Conservation (phyloP, 64 coral and sea anemone genomes). For the Porites australiensis region DNA sequence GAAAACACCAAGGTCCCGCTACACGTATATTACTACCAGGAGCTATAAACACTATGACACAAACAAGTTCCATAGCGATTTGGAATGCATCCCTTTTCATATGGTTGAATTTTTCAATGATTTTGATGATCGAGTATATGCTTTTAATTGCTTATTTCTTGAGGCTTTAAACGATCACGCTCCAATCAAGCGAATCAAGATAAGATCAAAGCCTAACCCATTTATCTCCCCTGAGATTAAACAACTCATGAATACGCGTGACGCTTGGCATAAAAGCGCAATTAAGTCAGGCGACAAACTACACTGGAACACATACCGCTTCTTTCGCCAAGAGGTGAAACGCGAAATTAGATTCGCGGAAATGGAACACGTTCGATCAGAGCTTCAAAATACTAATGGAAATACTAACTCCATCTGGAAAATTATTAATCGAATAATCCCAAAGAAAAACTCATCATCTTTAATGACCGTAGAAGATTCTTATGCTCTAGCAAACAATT, state of each 20-base stretch:
- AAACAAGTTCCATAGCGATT: neutral
- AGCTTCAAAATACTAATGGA: too few species aligned
- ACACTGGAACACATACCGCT: constrained; percentile 77
- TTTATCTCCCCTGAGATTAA: constrained; percentile 53
- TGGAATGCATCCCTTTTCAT: constrained; percentile 28
- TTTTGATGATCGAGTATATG: constrained; percentile 47
- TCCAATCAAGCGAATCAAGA: constrained; percentile 39
- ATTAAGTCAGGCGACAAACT: constrained; percentile 59
- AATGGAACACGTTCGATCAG: constrained; percentile 42
- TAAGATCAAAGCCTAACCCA: neutral
- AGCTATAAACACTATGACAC: constrained; percentile 56
- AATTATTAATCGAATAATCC: too few species aligned
- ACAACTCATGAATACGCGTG: constrained; percentile 56
- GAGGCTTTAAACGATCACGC: constrained; percentile 8
- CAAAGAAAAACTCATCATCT: too few species aligned
- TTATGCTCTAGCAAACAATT: too few species aligned
- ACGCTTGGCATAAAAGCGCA: constrained; percentile 73
- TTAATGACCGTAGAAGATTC: too few species aligned
- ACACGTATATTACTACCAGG: constrained; percentile 15
- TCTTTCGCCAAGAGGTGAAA: constrained; percentile 80
- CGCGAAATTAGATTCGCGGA: constrained; percentile 69
- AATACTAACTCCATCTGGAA: too few species aligned
- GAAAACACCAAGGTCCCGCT: constrained; percentile 25
- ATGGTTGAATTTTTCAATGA: constrained; percentile 20
- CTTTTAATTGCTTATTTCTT: constrained; percentile 53